phyloP scores from a whole-genome alignment of 2,113 vertebrate genomes.

The Mobula birostris region DNA sequence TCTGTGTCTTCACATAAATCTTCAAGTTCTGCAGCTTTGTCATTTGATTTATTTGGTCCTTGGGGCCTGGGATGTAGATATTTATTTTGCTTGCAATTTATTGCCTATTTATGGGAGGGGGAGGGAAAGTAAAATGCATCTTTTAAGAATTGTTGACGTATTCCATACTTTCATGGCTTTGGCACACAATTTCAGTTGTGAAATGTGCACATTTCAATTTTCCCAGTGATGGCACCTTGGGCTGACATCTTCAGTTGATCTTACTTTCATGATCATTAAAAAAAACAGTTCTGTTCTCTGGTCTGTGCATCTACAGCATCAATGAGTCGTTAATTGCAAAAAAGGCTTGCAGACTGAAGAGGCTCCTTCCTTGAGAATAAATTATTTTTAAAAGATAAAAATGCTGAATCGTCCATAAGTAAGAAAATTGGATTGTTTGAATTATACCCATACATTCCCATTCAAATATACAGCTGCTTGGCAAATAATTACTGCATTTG shows the following conservation, averaged over 20 bases:
- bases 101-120: background rate
- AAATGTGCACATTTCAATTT: background rate
- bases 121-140: background rate
- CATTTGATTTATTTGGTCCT: constrained; percentile 12
- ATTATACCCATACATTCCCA: background rate
- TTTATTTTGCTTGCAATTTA: background rate
- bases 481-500: background rate
- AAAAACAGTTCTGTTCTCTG: background rate
- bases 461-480: background rate
- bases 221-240: background rate
- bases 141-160: background rate
- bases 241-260: background rate
- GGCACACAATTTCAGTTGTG: background rate
- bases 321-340: background rate
- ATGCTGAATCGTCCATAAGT: background rate
- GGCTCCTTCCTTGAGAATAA: background rate
- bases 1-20: background rate
- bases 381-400: background rate
- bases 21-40: background rate
- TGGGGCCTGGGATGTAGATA: background rate
- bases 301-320: background rate
- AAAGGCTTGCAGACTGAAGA: background rate
- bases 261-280: background rate
- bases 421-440: background rate
- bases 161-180: background rate